Percentiles rank a stretch among this genome's conserved stretches.
Evolutionary conservation across 1,140 invertebrate species (phyloP).

Genomic region (Stegodyphus dumicola): DNA sequence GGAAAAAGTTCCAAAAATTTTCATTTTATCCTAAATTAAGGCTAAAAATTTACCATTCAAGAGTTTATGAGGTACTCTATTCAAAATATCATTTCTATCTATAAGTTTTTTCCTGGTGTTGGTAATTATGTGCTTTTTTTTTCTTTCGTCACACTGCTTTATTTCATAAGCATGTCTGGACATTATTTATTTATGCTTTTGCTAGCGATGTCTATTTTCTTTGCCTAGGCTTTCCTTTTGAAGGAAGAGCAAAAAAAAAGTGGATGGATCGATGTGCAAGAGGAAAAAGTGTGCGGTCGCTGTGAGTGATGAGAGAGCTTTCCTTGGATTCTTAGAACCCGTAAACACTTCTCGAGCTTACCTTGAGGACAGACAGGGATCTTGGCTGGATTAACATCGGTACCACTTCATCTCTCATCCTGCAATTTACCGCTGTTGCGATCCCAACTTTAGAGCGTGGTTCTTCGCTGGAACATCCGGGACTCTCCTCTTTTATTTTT

Average conservation of each 20-base stretch:
- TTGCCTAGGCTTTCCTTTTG: too few relatives aligned
- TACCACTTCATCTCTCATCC: slow-evolving; percentile 14
- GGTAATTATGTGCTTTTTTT: too few relatives aligned
- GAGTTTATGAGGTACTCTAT: too few relatives aligned
- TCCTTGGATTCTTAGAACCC: slow-evolving; percentile 16
- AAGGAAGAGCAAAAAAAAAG: background rate
- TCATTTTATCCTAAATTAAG: too few relatives aligned
- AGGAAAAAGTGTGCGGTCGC: slow-evolving; percentile 1
- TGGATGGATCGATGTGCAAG: slow-evolving; percentile 23
- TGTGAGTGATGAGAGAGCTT: slow-evolving; percentile 33
- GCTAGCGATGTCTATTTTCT: background rate
- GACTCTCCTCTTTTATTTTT: too few relatives aligned
- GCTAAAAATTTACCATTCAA: too few relatives aligned
- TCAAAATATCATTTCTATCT: too few relatives aligned
- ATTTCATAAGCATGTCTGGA: background rate
- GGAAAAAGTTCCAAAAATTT: too few relatives aligned
- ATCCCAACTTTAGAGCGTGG: background rate
- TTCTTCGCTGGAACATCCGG: too few relatives aligned
- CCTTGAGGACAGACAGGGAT: slow-evolving; percentile 20
- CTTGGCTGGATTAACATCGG: slow-evolving; percentile 22
- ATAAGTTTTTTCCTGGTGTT: too few relatives aligned
- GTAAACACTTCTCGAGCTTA: slow-evolving; percentile 37
- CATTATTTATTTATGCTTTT: slow-evolving; percentile 21
- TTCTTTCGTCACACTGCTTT: too few relatives aligned
- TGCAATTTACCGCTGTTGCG: slow-evolving; percentile 20